Evolutionary conservation across 2,113 vertebrate genomes (phyloP).

Genomic region (Rhinolophus sinicus): DNA sequence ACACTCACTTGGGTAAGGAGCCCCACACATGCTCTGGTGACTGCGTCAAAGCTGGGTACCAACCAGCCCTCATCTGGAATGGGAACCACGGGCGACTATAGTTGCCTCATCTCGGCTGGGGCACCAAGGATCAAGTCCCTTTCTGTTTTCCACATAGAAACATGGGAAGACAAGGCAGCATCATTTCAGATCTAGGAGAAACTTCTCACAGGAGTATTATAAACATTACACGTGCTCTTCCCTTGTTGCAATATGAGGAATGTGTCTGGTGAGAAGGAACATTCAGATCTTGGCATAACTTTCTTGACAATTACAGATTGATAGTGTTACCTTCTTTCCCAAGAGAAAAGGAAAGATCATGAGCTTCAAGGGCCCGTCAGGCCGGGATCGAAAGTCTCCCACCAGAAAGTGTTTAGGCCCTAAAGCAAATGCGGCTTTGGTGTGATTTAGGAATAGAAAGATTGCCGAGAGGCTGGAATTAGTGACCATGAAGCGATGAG

Average conservation of each 20-base stretch:
- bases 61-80: too few species aligned
- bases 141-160: neutral
- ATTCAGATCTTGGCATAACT: neutral
- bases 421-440: neutral
- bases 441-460: neutral
- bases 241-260: slow-evolving; percentile 10
- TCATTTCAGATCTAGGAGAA: neutral
- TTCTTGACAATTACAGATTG: neutral
- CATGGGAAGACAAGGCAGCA: neutral
- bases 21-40: neutral
- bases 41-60: neutral
- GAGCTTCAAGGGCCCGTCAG: neutral
- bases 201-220: neutral
- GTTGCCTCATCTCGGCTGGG: neutral
- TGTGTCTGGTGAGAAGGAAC: slow-evolving; percentile 36
- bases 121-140: neutral
- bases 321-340: slow-evolving; percentile 25
- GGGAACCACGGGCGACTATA: neutral
- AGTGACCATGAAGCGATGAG: neutral
- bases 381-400: neutral
- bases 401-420: neutral
- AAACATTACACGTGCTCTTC: neutral
- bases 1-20: neutral
- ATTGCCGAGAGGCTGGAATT: neutral
- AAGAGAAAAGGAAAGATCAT: slow-evolving; percentile 20